phyloP scores from a whole-genome alignment of 2,797 vertebrate species.

The Myotis vivesi region DNA sequence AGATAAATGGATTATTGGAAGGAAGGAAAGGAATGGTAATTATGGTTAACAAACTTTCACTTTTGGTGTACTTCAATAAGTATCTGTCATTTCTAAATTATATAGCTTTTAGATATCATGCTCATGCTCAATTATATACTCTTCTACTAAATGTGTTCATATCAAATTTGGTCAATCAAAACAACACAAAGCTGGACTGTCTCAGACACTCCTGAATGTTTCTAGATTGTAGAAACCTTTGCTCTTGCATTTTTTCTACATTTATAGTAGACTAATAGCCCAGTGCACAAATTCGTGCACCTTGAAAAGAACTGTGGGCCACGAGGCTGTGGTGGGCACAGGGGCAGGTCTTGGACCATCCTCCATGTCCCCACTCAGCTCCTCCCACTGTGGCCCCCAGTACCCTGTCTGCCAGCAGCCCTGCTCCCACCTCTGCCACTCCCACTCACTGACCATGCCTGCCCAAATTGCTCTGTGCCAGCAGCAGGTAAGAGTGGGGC shows the following conservation, averaged over 20 bases:
- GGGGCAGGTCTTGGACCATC: too few species aligned
- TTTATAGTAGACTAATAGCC: background rate
- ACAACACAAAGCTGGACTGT: background rate
- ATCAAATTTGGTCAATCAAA: background rate
- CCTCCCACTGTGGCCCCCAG: too few species aligned
- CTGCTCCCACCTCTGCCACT: too few species aligned
- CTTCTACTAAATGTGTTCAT: background rate
- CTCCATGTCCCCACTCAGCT: too few species aligned
- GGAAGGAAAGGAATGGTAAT: background rate
- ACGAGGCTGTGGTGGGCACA: too few species aligned
- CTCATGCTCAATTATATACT: background rate
- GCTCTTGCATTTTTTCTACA: background rate
- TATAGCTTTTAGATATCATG: background rate
- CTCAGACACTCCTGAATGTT: background rate
- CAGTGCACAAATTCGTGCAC: too few species aligned
- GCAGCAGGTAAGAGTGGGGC: too few species aligned
- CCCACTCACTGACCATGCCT: too few species aligned
- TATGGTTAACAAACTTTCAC: background rate
- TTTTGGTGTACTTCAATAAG: background rate
- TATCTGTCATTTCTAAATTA: background rate
- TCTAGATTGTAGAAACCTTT: background rate
- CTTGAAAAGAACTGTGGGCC: too few species aligned
- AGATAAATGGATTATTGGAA: background rate
- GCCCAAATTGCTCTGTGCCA: too few species aligned
- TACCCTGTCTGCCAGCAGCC: too few species aligned